Conservation (phyloP, 2,797 vertebrate species). For the Tadarida brasiliensis region DNA sequence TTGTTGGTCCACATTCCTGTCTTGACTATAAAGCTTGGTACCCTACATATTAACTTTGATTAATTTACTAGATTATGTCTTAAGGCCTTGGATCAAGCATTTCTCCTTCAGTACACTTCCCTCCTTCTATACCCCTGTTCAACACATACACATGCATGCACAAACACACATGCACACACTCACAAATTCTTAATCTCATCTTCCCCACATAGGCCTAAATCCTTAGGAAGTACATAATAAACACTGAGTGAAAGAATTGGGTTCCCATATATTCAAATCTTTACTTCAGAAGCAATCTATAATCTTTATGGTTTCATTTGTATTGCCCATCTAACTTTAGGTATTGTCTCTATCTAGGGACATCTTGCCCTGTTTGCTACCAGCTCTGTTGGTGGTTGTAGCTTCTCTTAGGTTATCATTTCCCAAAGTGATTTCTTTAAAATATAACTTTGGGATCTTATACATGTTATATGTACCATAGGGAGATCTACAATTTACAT, state of each 20-base stretch:
- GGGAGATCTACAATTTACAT: not conserved
- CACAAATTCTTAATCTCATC: not conserved
- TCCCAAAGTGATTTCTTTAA: not conserved
- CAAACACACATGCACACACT: no score
- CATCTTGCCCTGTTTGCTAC: not conserved
- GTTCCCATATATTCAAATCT: not conserved
- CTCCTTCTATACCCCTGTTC: not conserved
- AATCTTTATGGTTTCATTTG: not conserved
- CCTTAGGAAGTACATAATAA: not conserved
- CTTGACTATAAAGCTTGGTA: not conserved
- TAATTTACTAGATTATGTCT: not conserved
- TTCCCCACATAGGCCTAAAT: not conserved
- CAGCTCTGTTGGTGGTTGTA: not conserved
- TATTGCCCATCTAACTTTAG: not conserved
- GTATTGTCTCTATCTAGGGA: not conserved
- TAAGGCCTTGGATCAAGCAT: not conserved
- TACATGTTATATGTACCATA: not conserved
- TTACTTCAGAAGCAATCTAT: not conserved
- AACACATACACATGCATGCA: not conserved
- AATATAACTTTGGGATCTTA: not conserved
- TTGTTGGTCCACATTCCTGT: not conserved
- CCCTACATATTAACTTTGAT: not conserved
- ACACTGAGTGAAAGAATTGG: not conserved
- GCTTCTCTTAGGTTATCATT: slow-evolving; percentile 8
- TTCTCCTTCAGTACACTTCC: not conserved